Evolutionary conservation across 2,888 invertebrate genomes (phyloP), one percentile per base, ranked within the genome.

Genomic region (Harpalus rufipes): DNA sequence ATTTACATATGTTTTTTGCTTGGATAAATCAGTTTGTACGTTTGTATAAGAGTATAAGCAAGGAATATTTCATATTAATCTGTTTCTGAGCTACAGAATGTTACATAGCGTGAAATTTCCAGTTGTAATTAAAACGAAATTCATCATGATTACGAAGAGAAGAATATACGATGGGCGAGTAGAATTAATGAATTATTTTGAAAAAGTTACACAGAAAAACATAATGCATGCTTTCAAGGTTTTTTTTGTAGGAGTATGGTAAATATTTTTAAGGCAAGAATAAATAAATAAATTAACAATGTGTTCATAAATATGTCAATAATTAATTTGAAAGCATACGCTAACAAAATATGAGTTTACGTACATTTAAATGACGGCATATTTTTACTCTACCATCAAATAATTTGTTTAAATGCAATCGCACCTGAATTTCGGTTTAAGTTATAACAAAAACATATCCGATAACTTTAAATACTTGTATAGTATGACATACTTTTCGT

Each of bases 1-100:
- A 68, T 68, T 68, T 68, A 39, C 68, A 68, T 68, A 68, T 41
- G 12, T 68, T 32, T 32, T n/a, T 68, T 39, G 32, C 25, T 32
- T 32, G 5, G 32, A 32, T 32, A 32, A 32, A 32, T 32, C 32
- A 32, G 32, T 32, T 32, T 32, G 5, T 32, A 32, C 6, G 32
- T 12, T 68, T 68, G 10, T 14, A 7, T 6, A 32, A 12, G 14
- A 32, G 68, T 14, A 68, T 68, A 6, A n/a, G 32, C 14, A 68
- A 68, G 32, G 12, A 39, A 32, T 68, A 25, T 68, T 68, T 68
- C 32, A 68, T 39, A 68, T 12, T 25, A 18, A 63, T 63, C 25
- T 68, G 12, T 39, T 39, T 14, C 39, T 68, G 14, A 68, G 6
- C 25, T 14, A 32, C 32, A 63, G 25, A 32, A 14, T 68, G 12